These are phyloP conservation scores for Lithophane ornitopus DNA, from an alignment of 2,888 invertebrate species.

Conservation along the genomic window DNA sequence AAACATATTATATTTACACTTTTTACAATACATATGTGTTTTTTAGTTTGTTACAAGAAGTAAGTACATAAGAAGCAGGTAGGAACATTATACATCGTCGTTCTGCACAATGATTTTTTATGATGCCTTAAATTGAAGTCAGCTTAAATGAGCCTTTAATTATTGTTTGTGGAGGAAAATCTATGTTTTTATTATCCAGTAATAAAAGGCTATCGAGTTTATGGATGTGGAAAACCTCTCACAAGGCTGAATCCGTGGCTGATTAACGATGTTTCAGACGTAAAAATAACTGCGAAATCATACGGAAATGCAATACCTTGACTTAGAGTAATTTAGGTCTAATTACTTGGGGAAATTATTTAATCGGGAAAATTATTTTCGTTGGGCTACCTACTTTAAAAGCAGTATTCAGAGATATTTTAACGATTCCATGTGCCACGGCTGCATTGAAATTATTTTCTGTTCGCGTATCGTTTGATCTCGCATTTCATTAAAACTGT, in stretches of 20 bases:
- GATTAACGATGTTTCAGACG: not conserved
- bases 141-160: slow-evolving; percentile 16
- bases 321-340: not conserved
- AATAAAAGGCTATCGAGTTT: slow-evolving; percentile 17
- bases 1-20: not conserved
- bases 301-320: not conserved
- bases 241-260: not conserved
- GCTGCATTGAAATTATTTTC: slow-evolving; percentile 35
- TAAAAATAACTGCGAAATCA: not conserved
- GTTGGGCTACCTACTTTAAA: not conserved
- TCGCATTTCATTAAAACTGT: slow-evolving; percentile 38
- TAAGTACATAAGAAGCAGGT: not conserved
- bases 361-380: not conserved
- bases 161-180: slow-evolving; percentile 20
- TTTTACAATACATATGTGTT: not conserved
- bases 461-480: slow-evolving; percentile 49
- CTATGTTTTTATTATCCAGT: slow-evolving; percentile 17
- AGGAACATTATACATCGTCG: not conserved
- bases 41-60: slow-evolving; percentile 6
- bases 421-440: slow-evolving; percentile 2
- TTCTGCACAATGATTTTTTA: slow-evolving; percentile 18
- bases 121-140: slow-evolving; percentile 24
- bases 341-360: not conserved
- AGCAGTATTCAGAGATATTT: slow-evolving; percentile 4
- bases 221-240: not conserved